phyloP scores from a whole-genome alignment of 2,888 invertebrate species.

The Acrobasis repandana region DNA sequence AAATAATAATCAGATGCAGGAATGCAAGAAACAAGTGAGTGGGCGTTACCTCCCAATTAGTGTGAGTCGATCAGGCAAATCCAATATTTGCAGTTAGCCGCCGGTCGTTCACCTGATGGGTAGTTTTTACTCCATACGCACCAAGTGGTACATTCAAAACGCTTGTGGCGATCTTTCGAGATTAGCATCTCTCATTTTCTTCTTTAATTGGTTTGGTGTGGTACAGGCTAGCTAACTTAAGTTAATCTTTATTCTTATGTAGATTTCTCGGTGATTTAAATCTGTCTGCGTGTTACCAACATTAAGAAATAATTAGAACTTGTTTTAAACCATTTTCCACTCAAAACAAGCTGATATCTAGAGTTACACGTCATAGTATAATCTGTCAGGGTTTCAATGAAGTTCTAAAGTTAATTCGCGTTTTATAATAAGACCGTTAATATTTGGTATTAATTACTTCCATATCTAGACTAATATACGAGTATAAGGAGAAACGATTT shows the following conservation, averaged over 20 bases:
- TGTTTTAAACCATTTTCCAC: too few relatives aligned
- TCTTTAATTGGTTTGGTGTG: constrained; percentile 3
- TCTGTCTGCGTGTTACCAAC: too few relatives aligned
- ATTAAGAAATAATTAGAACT: too few relatives aligned
- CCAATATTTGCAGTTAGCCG: constrained; percentile 46
- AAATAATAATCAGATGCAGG: constrained; percentile 9
- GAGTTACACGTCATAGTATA: too few relatives aligned
- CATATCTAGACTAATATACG: too few relatives aligned
- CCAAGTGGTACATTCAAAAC: constrained; percentile 22
- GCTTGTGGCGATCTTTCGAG: constrained; percentile 4
- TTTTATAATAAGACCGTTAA: too few relatives aligned
- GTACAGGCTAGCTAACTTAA: neutral
- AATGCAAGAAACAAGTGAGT: constrained; percentile 21
- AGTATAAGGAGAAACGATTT: too few relatives aligned
- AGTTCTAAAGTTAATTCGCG: too few relatives aligned
- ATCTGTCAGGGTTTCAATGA: too few relatives aligned
- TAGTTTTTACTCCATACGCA: constrained; percentile 35
- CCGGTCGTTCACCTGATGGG: constrained; percentile 48
- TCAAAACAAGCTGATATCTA: too few relatives aligned
- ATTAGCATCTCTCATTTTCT: constrained; percentile 12
- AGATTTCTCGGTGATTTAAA: too few relatives aligned
- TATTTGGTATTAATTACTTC: too few relatives aligned
- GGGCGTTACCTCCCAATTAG: constrained; percentile 33
- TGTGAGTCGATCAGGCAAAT: constrained; percentile 27
- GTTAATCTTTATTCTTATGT: neutral